Evolutionary conservation across 2,888 invertebrate species (phyloP), one percentile per base, ranked within the genome.

Genomic region (Aleiodes leptofemur): DNA sequence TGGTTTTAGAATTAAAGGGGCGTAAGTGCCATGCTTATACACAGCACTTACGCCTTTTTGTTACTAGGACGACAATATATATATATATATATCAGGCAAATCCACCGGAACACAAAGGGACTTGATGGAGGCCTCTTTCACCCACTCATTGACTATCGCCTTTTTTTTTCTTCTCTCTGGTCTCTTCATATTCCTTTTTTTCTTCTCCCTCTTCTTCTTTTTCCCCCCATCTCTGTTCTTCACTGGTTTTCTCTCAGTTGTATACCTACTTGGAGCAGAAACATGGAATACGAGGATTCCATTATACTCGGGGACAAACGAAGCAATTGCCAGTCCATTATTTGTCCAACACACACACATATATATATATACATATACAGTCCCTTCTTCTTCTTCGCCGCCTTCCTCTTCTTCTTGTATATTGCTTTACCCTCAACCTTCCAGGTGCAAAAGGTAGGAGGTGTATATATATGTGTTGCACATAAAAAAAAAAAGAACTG

Each of bases 281-380:
- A 64, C 43, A 11, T 64, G 64, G 64, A 38, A 70, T 70, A 77
- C 76, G 76, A 72, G 76, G 68, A 68, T 59, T 55, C 43, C 70
- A 64, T 73, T 57, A 48, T 53, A 31, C 43, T 66, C 31, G 9
- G 51, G 51, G 51, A 57, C 48, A 50, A 43, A 56, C 55, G 57
- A 64, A 64, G 48, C 64, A 64, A 64, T 64, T 48, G 64, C 64
- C 64, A 43, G 64, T 56, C 50, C 57, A 50, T 50, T 64, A 55
- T 55, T 48, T 73, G 23, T 34, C 29, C 43, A 34, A 14, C 9
- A 23, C 23, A 23, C 23, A 23, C 23, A 23, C 23, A 23, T 23
- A 23, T 23, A 23, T 23, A 23, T 23, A 23, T 23, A 23, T 23
- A 23, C 2, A 23, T 23, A 23, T 2, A 23, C 23, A 59, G 53